Evolutionary conservation across 30 jellyfish, hydroid and myxozoan genomes (phyloP).

Genomic region (Turritopsis dohrnii): DNA sequence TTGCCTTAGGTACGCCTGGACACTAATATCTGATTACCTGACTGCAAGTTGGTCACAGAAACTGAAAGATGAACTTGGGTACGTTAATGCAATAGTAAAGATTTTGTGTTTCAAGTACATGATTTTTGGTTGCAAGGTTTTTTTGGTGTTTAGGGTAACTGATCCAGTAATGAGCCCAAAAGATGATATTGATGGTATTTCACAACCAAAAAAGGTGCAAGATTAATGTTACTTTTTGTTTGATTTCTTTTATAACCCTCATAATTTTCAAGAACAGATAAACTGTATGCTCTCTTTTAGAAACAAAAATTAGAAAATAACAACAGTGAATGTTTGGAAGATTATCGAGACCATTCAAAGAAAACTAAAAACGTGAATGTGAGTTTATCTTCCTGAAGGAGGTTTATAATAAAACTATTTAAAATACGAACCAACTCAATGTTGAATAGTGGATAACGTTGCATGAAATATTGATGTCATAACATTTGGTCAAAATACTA

Average conservation of each 20-base stretch:
- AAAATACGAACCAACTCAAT: too few relatives aligned
- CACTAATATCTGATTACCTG: slow-evolving; percentile 62
- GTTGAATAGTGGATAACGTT: too few relatives aligned
- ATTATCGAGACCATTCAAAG: slow-evolving; percentile 55
- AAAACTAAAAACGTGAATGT: not conserved
- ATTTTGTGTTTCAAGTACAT: too few relatives aligned
- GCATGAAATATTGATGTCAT: too few relatives aligned
- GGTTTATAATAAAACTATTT: too few relatives aligned
- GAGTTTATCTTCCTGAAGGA: slow-evolving; percentile 1
- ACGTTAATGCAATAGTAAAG: not conserved
- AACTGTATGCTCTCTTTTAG: too few relatives aligned
- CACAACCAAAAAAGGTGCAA: not conserved
- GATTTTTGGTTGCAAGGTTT: too few relatives aligned
- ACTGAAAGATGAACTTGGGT: slow-evolving; percentile 50
- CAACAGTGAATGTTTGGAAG: slow-evolving; percentile 56
- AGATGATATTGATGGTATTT: not conserved
- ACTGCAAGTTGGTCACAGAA: slow-evolving; percentile 34
- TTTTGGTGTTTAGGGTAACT: not conserved
- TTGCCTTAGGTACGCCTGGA: slow-evolving; percentile 50
- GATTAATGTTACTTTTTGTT: not conserved
- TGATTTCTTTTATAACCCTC: not conserved
- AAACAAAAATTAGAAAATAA: slow-evolving; percentile 50
- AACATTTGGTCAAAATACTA: too few relatives aligned
- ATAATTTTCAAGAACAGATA: not conserved
- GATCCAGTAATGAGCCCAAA: not conserved